Conservation (phyloP, 1,140 invertebrate species). For the Acromyrmex echinatior region DNA sequence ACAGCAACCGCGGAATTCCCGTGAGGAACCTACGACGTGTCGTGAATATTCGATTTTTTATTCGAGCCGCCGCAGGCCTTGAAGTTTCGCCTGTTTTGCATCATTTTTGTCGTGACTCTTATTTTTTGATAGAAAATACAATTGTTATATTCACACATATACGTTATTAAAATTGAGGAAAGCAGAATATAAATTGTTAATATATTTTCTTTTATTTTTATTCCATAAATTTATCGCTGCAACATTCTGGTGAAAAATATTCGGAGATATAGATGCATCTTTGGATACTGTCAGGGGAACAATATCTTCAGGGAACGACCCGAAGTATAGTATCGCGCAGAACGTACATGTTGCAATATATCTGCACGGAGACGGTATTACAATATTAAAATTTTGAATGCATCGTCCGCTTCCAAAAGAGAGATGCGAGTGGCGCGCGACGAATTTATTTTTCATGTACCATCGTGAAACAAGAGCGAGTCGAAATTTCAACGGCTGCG, state of each 20-base stretch:
- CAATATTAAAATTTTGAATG: conserved; percentile 60
- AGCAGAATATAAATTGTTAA: background rate
- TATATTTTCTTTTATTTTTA: background rate
- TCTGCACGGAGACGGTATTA: conserved; percentile 38
- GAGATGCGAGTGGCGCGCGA: conserved; percentile 45
- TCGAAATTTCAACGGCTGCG: conserved; percentile 61
- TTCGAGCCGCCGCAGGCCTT: background rate
- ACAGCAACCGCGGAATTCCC: conserved; percentile 31
- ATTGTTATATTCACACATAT: background rate
- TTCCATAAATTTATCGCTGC: background rate
- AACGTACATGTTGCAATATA: conserved; percentile 37
- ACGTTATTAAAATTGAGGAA: background rate
- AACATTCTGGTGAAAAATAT: conserved; percentile 4
- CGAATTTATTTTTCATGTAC: conserved; percentile 54
- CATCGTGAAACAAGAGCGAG: conserved; percentile 5
- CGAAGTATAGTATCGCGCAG: conserved; percentile 4
- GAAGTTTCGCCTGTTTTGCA: background rate
- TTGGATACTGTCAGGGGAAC: conserved; percentile 6
- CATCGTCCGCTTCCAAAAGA: conserved; percentile 38
- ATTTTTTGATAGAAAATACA: background rate
- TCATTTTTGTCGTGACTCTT: background rate
- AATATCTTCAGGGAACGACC: conserved; percentile 39
- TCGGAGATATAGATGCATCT: conserved; percentile 13
- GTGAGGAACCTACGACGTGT: conserved; percentile 48
- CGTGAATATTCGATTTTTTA: conserved; percentile 53